Percentiles rank a stretch among this genome's conserved stretches.
Evolutionary conservation across 2,797 vertebrate genomes (phyloP).

Genomic region (Gorsachius magnificus): DNA sequence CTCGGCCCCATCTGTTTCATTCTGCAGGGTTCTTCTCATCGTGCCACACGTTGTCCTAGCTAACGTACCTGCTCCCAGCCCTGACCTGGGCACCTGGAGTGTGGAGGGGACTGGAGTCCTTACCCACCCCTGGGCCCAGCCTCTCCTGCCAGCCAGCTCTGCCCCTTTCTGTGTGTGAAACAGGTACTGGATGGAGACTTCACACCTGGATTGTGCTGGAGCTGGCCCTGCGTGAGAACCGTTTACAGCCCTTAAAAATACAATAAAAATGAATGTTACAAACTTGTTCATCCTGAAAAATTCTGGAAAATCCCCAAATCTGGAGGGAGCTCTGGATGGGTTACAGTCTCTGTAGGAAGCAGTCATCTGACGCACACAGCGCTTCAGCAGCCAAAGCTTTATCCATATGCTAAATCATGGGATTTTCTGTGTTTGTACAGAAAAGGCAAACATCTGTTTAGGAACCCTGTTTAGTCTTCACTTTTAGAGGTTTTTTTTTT

Average conservation of each 20-base stretch:
- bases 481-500: neutral
- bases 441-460: neutral
- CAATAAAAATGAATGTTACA: neutral
- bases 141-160: neutral
- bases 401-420: neutral
- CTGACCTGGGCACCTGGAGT: neutral
- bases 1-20: neutral
- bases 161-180: neutral
- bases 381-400: neutral
- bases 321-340: neutral
- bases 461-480: neutral
- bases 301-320: neutral
- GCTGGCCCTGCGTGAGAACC: neutral
- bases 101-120: fast-evolving
- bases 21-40: neutral
- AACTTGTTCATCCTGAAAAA: neutral
- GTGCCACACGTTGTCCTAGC: neutral
- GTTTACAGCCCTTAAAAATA: neutral
- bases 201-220: neutral
- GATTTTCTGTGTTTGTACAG: neutral
- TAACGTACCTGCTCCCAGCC: neutral
- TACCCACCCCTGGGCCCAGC: neutral
- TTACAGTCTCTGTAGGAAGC: neutral
- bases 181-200: neutral
- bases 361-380: neutral